A percentile compares a stretch with the other conserved stretches of the same genome.
Evolutionary conservation across 1,140 invertebrate genomes (phyloP).

Genomic region (Rhizoglyphus robini): DNA sequence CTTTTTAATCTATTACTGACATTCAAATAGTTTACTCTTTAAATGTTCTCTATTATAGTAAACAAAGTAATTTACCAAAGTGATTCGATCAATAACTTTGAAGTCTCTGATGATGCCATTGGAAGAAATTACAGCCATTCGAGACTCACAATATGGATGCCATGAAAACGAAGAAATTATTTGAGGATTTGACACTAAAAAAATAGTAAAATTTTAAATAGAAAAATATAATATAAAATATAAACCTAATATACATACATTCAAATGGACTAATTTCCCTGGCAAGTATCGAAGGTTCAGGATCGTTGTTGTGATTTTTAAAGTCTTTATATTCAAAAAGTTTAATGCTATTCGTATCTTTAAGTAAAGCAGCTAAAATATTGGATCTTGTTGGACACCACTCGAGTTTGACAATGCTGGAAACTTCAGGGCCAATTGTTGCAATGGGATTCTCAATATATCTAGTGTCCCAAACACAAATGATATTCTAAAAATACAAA

Average conservation of each 20-base stretch:
- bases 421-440: slow-evolving; percentile 39
- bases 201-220: slow-evolving; percentile 16
- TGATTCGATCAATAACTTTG: slow-evolving; percentile 62
- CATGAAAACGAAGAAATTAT: slow-evolving; percentile 57
- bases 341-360: slow-evolving; percentile 50
- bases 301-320: slow-evolving; percentile 49
- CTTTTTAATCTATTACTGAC: too few relatives aligned
- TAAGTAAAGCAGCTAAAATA: slow-evolving; percentile 54
- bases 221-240: neutral
- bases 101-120: slow-evolving; percentile 50
- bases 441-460: slow-evolving; percentile 15
- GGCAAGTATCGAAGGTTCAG: slow-evolving; percentile 58
- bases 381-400: slow-evolving; percentile 84
- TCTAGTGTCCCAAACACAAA: slow-evolving; percentile 18
- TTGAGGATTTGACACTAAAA: slow-evolving; percentile 28
- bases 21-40: too few relatives aligned
- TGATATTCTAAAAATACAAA: slow-evolving; percentile 17
- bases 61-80: slow-evolving; percentile 37
- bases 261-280: slow-evolving; percentile 38
- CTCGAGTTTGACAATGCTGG: slow-evolving; percentile 54
- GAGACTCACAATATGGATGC: slow-evolving; percentile 62
- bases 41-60: neutral
- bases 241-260: neutral
- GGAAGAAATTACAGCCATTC: slow-evolving; percentile 51
- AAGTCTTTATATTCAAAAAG: slow-evolving; percentile 67